Evolutionary conservation across 2,113 vertebrate genomes (phyloP), one percentile per base, ranked within the genome.

Genomic region (Beaufortia kweichowensis): DNA sequence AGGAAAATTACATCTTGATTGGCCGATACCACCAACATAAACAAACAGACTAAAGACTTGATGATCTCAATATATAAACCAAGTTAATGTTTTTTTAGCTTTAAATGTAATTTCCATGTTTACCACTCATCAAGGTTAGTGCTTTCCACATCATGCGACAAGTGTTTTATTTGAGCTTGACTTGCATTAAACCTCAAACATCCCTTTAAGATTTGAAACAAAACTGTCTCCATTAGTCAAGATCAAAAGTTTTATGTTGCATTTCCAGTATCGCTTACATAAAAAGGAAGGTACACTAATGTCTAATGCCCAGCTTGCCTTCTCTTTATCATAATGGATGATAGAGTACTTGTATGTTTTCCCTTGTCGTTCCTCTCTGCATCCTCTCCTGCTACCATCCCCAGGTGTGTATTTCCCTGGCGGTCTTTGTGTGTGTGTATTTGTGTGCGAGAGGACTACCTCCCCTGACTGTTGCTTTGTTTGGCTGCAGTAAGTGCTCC

Each of bases 271-370:
- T n/a, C n/a, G n/a, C n/a, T n/a, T n/a, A n/a, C n/a, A 23, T 17
- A 28, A 56, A 46, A 63, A 43, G 29, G 26, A 33, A 19, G 17
- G 4, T 5, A 48, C 4, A 48, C 43, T 55, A 26, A n/a, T 9
- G 69, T 80, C 76, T 78, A 55, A 75, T 21, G 66, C 29, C 3
- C 3, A 70, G 69, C 33, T 86, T 59, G 31, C 3, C 43, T 79
- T 81, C 53, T 53, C 19, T 50, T 35, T 62, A 43, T 61, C 65
- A 35, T 74, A 26, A 31, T 62, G 39, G 19, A 9, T 31, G 43
- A 62, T 57, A 41, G 23, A 81, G 67, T 75, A 4, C 35, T n/a
- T 11, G 8, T 39, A 43, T 83, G 66, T 86, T 82, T 77, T 14
- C 62, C n/a, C 60, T 50, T 23, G 23, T 75, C 56, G n/a, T 50